These are phyloP conservation scores for Psammodynastes pulverulentus DNA, from an alignment of 2,113 vertebrate genomes.

Conservation along the genomic window DNA sequence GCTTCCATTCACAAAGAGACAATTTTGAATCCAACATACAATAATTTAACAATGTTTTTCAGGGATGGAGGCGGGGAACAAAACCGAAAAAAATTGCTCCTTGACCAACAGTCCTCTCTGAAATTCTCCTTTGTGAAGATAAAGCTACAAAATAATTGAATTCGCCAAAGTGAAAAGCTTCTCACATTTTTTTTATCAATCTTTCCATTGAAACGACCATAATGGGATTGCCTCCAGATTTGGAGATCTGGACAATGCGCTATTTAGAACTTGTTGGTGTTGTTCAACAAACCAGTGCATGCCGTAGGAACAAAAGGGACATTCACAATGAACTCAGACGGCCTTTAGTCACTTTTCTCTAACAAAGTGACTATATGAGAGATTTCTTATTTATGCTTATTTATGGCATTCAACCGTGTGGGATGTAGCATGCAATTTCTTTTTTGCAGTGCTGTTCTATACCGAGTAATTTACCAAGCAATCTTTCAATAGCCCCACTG, in stretches of 20 bases:
- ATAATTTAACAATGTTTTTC: background rate
- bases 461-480: background rate
- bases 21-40: background rate
- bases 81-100: too few species aligned
- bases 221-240: background rate
- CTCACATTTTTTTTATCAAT: background rate
- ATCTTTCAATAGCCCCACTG: background rate
- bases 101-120: background rate
- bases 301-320: constrained; percentile 50
- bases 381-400: constrained; percentile 47
- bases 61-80: background rate
- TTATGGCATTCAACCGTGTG: constrained; percentile 45
- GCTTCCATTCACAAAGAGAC: background rate
- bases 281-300: constrained; percentile 28
- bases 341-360: constrained; percentile 40
- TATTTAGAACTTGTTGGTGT: background rate
- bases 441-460: constrained; percentile 12
- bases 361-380: constrained; percentile 42
- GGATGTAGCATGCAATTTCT: constrained; percentile 30
- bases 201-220: background rate
- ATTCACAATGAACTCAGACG: background rate
- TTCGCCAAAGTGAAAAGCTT: background rate
- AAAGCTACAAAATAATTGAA: background rate
- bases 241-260: constrained; percentile 17
- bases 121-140: background rate